Evolutionary conservation across 2,113 vertebrate genomes (phyloP).

Genomic region (Calonectris borealis): DNA sequence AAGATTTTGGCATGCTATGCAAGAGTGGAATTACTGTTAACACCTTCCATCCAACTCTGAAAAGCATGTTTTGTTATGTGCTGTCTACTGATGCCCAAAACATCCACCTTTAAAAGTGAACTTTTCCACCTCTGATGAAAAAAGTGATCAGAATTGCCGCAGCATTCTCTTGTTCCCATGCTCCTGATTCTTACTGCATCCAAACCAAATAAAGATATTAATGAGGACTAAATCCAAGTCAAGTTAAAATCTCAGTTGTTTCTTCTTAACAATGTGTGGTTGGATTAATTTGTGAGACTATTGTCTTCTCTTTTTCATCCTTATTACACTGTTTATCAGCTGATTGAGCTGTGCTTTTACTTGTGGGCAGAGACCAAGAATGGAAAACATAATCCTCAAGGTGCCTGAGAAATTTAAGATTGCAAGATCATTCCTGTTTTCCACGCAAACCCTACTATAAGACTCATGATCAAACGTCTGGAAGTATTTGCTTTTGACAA

Average conservation of each 20-base stretch:
- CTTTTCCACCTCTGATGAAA: neutral
- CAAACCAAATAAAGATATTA: neutral
- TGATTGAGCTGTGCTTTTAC: neutral
- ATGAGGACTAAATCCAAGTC: neutral
- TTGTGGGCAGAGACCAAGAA: neutral
- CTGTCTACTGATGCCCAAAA: neutral
- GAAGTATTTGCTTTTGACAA: neutral
- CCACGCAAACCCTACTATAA: neutral
- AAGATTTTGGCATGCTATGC: neutral
- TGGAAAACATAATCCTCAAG: neutral
- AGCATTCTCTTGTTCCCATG: neutral
- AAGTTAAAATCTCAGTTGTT: neutral
- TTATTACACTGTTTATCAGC: neutral
- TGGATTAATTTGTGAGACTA: neutral
- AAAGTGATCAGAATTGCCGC: neutral
- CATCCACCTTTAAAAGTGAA: neutral
- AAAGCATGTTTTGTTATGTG: neutral
- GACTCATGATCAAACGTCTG: neutral
- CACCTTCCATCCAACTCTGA: neutral
- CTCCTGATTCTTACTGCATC: neutral
- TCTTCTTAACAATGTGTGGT: neutral
- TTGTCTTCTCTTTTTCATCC: neutral
- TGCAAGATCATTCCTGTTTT: neutral
- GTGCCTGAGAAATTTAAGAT: neutral
- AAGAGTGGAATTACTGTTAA: neutral